These are phyloP conservation scores for Hydriomena furcata DNA, from an alignment of 2,888 invertebrate genomes.

Conservation along the genomic window DNA sequence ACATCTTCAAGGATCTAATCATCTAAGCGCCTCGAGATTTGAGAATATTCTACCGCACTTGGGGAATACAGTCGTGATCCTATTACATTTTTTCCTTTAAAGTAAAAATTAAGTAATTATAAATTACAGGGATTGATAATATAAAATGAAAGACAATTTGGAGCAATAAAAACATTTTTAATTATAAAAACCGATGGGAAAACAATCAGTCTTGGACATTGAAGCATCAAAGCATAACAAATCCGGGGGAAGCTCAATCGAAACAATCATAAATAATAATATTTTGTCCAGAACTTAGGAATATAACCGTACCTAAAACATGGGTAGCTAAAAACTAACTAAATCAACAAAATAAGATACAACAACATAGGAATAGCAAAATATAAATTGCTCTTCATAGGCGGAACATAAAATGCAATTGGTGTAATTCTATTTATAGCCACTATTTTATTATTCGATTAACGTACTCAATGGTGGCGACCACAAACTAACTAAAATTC, in stretches of 20 bases:
- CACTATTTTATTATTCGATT: constrained; percentile 9
- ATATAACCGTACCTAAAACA: constrained; percentile 12
- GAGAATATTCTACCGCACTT: no score
- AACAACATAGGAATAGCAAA: constrained; percentile 28
- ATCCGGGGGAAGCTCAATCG: constrained; percentile 12
- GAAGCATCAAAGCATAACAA: constrained; percentile 27
- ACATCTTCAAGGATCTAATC: no score
- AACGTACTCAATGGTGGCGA: not conserved
- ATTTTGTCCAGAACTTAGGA: constrained; percentile 16
- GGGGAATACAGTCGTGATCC: no score
- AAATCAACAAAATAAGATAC: constrained; percentile 12
- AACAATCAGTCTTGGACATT: constrained; percentile 36
- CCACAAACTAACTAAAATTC: no score
- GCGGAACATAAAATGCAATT: constrained; percentile 31
- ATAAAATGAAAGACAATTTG: constrained; percentile 25
- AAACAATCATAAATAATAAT: constrained; percentile 1
- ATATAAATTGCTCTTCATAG: constrained; percentile 29
- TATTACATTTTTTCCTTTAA: no score
- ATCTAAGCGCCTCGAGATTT: no score
- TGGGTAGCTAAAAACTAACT: no score
- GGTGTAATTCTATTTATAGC: constrained; percentile 4
- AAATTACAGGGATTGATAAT: no score
- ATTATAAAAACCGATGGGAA: constrained; percentile 29
- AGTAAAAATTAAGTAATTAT: no score
- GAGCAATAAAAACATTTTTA: constrained; percentile 38